These are phyloP conservation scores for Xestia c-nigrum DNA, from an alignment of 2,888 invertebrate genomes.

Conservation along the genomic window DNA sequence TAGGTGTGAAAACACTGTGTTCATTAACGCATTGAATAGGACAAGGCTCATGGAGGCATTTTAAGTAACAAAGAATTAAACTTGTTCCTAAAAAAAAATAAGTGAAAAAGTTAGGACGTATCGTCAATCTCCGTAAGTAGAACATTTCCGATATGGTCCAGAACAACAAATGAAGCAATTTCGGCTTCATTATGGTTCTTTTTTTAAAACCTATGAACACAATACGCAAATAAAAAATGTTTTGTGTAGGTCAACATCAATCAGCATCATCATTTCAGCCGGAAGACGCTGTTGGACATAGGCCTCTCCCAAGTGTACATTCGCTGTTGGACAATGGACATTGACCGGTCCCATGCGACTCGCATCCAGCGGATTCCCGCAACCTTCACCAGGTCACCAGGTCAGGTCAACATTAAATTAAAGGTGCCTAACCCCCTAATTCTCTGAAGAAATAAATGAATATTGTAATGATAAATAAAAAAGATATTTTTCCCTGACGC, in stretches of 20 bases:
- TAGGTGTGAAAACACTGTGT: background rate
- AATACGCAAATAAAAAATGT: too few species aligned
- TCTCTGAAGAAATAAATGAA: constrained; percentile 6
- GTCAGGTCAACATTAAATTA: too few species aligned
- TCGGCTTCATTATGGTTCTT: background rate
- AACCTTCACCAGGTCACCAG: too few species aligned
- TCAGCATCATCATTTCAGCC: too few species aligned
- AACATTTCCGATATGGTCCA: background rate
- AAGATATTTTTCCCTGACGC: constrained; percentile 17
- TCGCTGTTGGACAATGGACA: too few species aligned
- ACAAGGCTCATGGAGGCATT: background rate
- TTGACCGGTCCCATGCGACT: too few species aligned
- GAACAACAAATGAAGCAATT: background rate
- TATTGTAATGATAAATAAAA: constrained; percentile 19
- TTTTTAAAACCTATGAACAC: background rate
- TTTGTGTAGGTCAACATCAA: too few species aligned
- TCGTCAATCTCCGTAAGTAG: background rate
- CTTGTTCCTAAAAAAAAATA: too few species aligned
- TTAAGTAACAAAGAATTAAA: background rate
- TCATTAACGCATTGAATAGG: background rate
- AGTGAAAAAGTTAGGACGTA: background rate
- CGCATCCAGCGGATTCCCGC: too few species aligned
- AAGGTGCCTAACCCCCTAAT: background rate
- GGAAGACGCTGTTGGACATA: too few species aligned
- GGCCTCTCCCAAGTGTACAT: too few species aligned